Evolutionary conservation across 2,797 vertebrate genomes (phyloP).

Genomic region (Microctenopoma lineatum): DNA sequence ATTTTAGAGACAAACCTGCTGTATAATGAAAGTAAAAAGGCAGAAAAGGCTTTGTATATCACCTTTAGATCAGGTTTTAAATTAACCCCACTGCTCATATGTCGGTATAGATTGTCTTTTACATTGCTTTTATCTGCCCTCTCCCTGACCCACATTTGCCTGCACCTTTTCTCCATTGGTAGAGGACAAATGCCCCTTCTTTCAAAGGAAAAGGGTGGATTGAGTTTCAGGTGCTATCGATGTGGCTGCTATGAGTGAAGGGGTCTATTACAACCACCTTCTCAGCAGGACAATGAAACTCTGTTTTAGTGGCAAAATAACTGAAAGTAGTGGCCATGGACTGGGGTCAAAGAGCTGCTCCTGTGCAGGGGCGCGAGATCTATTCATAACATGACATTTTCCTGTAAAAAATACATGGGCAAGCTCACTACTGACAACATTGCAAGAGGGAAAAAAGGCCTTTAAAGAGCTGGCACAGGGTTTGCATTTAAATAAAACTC

Average conservation of each 20-base stretch:
- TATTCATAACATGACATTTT: slow-evolving; percentile 10
- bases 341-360: slow-evolving; percentile 63
- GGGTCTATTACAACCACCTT: slow-evolving; percentile 75
- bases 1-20: background rate
- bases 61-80: slow-evolving; percentile 15
- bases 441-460: background rate
- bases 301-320: slow-evolving; percentile 67
- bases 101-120: slow-evolving; percentile 38
- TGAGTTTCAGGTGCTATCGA: slow-evolving; percentile 76
- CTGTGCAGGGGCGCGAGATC: slow-evolving; percentile 58
- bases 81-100: slow-evolving; percentile 28
- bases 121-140: slow-evolving; percentile 30
- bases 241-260: slow-evolving; percentile 60
- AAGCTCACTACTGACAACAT: background rate
- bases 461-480: slow-evolving; percentile 13
- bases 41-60: slow-evolving; percentile 1
- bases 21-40: background rate
- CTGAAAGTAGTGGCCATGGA: slow-evolving; percentile 45
- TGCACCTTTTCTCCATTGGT: slow-evolving; percentile 67
- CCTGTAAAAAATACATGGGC: slow-evolving; percentile 14
- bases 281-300: slow-evolving; percentile 75
- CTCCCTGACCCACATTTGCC: slow-evolving; percentile 70
- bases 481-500: slow-evolving; percentile 57
- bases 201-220: slow-evolving; percentile 68
- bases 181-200: slow-evolving; percentile 68